Conservation (phyloP, 1,140 invertebrate species). For the Cataglyphis hispanica region DNA sequence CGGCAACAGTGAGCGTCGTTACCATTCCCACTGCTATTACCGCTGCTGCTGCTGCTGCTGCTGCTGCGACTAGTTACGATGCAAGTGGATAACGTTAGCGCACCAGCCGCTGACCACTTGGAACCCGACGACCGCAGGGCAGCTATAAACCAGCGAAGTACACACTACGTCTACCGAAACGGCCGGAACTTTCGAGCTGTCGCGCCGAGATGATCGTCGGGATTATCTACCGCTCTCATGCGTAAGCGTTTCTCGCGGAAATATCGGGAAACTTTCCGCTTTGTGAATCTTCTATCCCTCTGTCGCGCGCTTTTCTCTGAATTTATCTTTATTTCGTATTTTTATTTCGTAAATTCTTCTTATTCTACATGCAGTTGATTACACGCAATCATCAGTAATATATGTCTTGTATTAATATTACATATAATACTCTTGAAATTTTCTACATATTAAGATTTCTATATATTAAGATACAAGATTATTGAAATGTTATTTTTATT, state of each 20-base stretch:
- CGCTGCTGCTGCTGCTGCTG: constrained; percentile 44
- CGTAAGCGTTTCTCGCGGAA: constrained; percentile 41
- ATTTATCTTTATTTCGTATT: neutral
- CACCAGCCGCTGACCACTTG: constrained; percentile 51
- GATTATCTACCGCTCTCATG: constrained; percentile 44
- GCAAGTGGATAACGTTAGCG: constrained; percentile 63
- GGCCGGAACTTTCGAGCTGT: constrained; percentile 54
- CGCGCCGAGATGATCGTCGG: constrained; percentile 19
- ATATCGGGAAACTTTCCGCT: constrained; percentile 40
- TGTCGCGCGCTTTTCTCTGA: neutral
- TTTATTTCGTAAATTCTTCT: neutral
- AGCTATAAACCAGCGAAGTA: constrained; percentile 68
- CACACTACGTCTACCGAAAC: constrained; percentile 51
- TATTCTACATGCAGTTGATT: neutral
- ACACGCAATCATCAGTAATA: neutral
- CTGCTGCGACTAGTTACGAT: constrained; percentile 66
- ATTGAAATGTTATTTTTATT: neutral
- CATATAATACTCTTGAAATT: neutral
- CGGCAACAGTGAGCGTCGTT: constrained; percentile 49
- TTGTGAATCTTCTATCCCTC: neutral
- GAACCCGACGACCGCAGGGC: constrained; percentile 61
- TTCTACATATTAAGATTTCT: neutral
- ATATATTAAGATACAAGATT: neutral
- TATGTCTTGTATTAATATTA: neutral
- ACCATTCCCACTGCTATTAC: neutral